Conservation (phyloP, 1,140 invertebrate genomes). For the Drosophila azteca region DNA sequence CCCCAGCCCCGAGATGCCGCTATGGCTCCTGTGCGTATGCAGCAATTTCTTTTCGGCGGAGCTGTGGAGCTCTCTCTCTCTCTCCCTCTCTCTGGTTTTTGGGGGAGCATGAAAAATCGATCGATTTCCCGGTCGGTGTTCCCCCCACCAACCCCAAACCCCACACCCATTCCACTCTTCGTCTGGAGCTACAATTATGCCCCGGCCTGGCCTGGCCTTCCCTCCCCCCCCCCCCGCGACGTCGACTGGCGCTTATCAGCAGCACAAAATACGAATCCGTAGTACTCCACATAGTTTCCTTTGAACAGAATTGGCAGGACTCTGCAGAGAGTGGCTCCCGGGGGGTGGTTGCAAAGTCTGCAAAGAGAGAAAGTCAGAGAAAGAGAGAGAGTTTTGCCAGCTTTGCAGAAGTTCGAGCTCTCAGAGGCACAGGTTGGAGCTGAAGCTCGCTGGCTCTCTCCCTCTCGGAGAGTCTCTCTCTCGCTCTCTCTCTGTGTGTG, state of each 20-base stretch:
- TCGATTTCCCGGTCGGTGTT: conserved; percentile 44
- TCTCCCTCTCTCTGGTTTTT: conserved; percentile 36
- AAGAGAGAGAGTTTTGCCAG: conserved; percentile 13
- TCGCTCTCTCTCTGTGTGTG: conserved; percentile 11
- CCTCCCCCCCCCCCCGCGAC: conserved; percentile 3
- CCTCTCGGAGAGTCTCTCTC: background rate
- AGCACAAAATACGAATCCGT: conserved; percentile 65
- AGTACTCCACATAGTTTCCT: conserved; percentile 63
- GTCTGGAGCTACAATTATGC: conserved; percentile 63
- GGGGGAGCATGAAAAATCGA: conserved; percentile 74
- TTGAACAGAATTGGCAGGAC: conserved; percentile 66
- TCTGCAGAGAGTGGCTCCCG: conserved; percentile 61
- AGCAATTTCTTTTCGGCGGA: conserved; percentile 64
- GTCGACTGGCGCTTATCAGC: conserved; percentile 64
- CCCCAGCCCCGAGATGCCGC: conserved; percentile 48
- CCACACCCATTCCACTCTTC: background rate
- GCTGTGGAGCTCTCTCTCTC: conserved; percentile 17
- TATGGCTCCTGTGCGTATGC: conserved; percentile 73
- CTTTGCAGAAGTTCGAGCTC: conserved; percentile 56
- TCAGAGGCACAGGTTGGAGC: background rate
- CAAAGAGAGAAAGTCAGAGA: conserved; percentile 15
- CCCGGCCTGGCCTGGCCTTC: conserved; percentile 2
- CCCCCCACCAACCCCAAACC: background rate
- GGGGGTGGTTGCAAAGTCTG: conserved; percentile 51
- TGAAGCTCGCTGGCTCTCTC: too few relatives aligned